Evolutionary conservation across 2,888 invertebrate genomes (phyloP), one percentile per base, ranked within the genome.

Genomic region (Drosophila anomalata): DNA sequence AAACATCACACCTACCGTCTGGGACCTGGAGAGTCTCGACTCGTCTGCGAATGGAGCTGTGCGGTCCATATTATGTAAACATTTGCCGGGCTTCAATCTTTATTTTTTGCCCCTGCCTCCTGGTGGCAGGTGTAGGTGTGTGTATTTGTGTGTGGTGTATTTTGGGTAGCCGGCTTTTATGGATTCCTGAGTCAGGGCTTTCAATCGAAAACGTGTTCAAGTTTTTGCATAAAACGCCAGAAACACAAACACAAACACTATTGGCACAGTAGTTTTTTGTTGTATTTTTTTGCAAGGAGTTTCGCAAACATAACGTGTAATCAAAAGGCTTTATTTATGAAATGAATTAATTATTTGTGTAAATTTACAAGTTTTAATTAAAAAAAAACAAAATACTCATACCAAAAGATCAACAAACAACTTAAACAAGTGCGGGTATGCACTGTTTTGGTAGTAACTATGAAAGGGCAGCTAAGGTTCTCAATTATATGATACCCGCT

Each of bases 1-100:
- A 89, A 89, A 89, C 79, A 89, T 89, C 72, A 88, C 88, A 89
- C 88, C 88, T 53, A 59, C 41, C 54, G 62, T 62, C 67, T 69
- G 68, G 63, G 53, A 74, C 47, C 63, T 67, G 62, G 54, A 73
- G 59, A 65, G 69, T 67, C 73, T 55, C 50, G 52, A 48, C 44
- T 42, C 65, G 48, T 57, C 56, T 65, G 70, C 70, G 60, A 53
- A 57, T 69, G 58, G 58, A 56, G 58, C 59, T n/a, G 29, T 73
- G 74, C 56, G 76, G 68, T 68, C 75, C 70, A 59, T 73, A 75
- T 75, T 72, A 72, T 76, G 76, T 72, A 76, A 76, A 76, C 75
- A 76, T 76, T 74, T 74, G 65, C 67, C 36, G 47, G 53, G 67
- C 47, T 65, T 65, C 53, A 66, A 47, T 66, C 39, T 65, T 65